Base-by-base conservation (phyloP, 1,140 invertebrate genomes). In the Drosophila eugracilis region DNA sequence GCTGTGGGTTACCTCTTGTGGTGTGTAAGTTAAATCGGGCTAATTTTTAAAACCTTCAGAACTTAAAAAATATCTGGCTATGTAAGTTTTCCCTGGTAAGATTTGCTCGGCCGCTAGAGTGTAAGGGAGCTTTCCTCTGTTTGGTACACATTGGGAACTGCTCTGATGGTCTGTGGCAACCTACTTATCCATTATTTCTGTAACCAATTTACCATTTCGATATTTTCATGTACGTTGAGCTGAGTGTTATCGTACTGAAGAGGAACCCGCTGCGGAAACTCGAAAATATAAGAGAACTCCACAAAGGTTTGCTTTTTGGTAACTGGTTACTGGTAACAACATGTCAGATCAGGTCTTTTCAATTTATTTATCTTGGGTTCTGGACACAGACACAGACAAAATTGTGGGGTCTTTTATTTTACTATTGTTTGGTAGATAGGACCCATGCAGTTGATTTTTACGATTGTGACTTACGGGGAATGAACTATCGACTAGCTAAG, bases 201-300 rank as follows among this genome's bases (percentile, higher is more conserved):
- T 83, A 78, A 84, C 74, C 79, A 70, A 70, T 78, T 78, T 66
- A 70, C 50, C 54, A 84, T 83, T 44, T 83, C 50, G 63, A 78
- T 83, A 63, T 78, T 85, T 85, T 75, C 63, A 84, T 78, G 70
- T 75, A 70, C 78, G 55, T 71, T 78, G 41, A 59, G 74, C 59
- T 74, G 60, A 67, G 70, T 63, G 21, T 74, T 62, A 36, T 49
- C 55, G 55, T 58, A 49, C 49, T 42, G 48, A 52, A 62, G 58
- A 53, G 14, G 65, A 55, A 54, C 42, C 37, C 71, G 62, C 70
- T 59, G 50, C 32, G 62, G 63, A 65, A 62, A 66, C 44, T 50
- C 65, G 24, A 28, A 30, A 55, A 45, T 41, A 55, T 70, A 32
- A 45, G 7, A 57, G 28, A 67, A 28, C 32, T 26, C 14, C 55